These are phyloP conservation scores for Nycticorax nycticorax DNA, from an alignment of 2,113 vertebrate species.

Conservation along the genomic window DNA sequence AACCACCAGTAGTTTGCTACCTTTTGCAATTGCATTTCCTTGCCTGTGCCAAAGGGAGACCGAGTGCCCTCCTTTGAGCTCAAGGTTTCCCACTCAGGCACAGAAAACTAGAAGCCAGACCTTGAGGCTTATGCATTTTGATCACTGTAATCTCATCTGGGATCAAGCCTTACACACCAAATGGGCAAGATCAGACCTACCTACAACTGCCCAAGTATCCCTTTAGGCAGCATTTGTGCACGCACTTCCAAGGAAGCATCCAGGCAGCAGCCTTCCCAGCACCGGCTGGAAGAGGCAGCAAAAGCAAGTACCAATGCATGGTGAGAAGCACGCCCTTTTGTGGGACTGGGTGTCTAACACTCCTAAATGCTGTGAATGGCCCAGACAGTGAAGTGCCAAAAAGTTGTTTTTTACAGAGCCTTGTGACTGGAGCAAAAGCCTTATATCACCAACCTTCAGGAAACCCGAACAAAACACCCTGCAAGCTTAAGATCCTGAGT, in stretches of 20 bases:
- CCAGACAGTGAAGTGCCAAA: not conserved
- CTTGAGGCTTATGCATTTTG: not conserved
- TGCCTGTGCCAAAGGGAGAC: not conserved
- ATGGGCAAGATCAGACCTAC: not conserved
- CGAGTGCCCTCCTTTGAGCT: fast-evolving
- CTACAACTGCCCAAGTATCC: not conserved
- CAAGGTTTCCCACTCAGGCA: not conserved
- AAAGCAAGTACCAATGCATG: not conserved
- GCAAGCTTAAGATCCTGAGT: not conserved
- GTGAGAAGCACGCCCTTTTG: not conserved
- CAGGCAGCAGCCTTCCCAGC: not conserved
- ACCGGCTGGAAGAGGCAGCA: not conserved
- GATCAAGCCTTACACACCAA: not conserved
- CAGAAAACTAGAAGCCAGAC: not conserved
- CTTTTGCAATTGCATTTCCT: not conserved
- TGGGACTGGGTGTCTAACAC: not conserved
- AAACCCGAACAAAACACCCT: not conserved
- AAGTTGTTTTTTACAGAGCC: not conserved
- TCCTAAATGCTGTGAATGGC: not conserved
- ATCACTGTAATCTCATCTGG: not conserved
- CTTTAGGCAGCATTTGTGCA: not conserved
- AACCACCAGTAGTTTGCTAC: not conserved
- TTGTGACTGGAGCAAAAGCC: not conserved
- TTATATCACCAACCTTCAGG: not conserved
- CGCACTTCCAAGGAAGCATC: not conserved